Evolutionary conservation across 2,888 invertebrate species (phyloP), one percentile per base, ranked within the genome.

Genomic region (Incurvaria masculella): DNA sequence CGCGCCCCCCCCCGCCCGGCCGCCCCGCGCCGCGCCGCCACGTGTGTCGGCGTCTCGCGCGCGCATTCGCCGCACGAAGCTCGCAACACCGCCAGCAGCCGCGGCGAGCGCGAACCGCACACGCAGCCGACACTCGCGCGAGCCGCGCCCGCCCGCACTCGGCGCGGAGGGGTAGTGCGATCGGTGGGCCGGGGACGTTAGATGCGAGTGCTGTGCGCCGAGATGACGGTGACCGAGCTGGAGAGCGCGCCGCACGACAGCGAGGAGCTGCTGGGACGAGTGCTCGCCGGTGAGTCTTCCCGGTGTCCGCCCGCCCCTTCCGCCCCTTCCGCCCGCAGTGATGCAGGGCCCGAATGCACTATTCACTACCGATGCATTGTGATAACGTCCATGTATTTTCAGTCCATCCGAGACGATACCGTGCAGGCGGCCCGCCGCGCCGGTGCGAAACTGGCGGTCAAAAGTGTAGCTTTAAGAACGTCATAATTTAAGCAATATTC

Each of bases 161-260:
- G 74, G 23, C 23, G n/a, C n/a, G 16, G 4, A 14, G 10, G n/a
- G 16, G n/a, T n/a, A 3, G 10, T 14, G 21, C 16, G 44, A 18
- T 16, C 44, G 23, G 21, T 21, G 3, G 33, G 33, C 8, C 33
- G 8, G 33, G n/a, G 33, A 14, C 33, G 33, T 33, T 33, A 33
- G 33, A 48, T 48, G 48, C 48, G 44, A 44, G 56, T 62, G 61
- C 61, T 60, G 57, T 54, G 50, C 38, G 48, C 49, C 61, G 63
- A 60, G 59, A 78, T 76, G 75, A 76, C 75, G 64, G 73, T 76
- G 65, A 76, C 76, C 52, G 76, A 76, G 68, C 72, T 70, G 67
- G 65, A 57, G 54, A 45, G 27, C 19, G 44, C 16, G 41, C 61
- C 64, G 51, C 61, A 61, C 54, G 78, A 75, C 58, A 62, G 70